These are phyloP conservation scores for Pagetopsis macropterus DNA, from an alignment of 2,797 vertebrate genomes.

Conservation along the genomic window DNA sequence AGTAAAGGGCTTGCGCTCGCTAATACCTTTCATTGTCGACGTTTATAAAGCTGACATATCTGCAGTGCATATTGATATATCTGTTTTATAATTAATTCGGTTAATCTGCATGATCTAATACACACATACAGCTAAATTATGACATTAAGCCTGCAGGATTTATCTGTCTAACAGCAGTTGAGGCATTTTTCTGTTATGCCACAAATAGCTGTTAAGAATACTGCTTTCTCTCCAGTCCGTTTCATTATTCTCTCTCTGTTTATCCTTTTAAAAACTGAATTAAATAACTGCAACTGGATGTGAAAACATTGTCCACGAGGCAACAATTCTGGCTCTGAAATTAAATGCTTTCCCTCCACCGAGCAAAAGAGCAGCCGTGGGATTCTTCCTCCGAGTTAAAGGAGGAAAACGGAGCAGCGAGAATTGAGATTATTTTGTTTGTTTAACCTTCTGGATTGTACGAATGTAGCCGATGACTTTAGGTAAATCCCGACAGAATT, in stretches of 20 bases:
- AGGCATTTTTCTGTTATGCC: conserved; percentile 20
- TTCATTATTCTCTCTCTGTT: conserved; percentile 69
- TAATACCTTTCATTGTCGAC: conserved; percentile 72
- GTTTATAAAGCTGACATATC: conserved; percentile 67
- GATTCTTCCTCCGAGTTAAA: conserved; percentile 42
- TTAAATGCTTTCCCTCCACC: conserved; percentile 56
- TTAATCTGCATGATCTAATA: conserved; percentile 41
- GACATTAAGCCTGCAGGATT: conserved; percentile 25
- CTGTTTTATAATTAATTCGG: conserved; percentile 63
- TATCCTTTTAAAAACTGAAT: conserved; percentile 61
- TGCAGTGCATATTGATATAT: conserved; percentile 47
- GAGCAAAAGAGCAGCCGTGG: conserved; percentile 42
- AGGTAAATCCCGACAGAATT: conserved; percentile 37
- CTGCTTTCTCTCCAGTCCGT: conserved; percentile 49
- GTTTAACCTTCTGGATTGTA: conserved; percentile 40
- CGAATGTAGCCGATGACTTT: conserved; percentile 31
- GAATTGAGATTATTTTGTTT: conserved; percentile 49
- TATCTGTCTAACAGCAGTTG: conserved; percentile 23
- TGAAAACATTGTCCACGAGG: conserved; percentile 71
- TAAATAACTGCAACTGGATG: conserved; percentile 68
- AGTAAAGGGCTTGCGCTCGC: conserved; percentile 48
- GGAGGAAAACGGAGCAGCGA: conserved; percentile 33
- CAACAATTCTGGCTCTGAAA: conserved; percentile 63
- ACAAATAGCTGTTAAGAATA: conserved; percentile 28
- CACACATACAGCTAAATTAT: conserved; percentile 22